Percentiles rank a stretch among this genome's conserved stretches.
Conservation (phyloP, 1,140 invertebrate species). For the Heliconius himera region DNA sequence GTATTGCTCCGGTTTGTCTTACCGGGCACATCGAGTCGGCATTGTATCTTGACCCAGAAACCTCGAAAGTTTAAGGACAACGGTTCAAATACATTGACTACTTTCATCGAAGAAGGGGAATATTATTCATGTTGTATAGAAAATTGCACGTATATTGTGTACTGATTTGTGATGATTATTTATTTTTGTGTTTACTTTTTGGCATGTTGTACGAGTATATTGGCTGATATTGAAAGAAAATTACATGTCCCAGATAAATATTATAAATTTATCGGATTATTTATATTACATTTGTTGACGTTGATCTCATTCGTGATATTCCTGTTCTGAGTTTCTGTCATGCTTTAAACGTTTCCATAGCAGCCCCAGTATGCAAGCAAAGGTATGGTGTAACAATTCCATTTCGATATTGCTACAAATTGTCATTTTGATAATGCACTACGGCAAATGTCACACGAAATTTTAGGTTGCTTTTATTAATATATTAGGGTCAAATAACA, state of each 20-base stretch:
- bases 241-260: not conserved
- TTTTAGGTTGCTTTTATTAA: not conserved
- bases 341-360: conserved; percentile 6
- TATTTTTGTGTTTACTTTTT: not conserved
- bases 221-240: not conserved
- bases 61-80: conserved; percentile 20
- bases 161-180: not conserved
- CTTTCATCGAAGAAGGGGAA: conserved; percentile 2
- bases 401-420: conserved; percentile 10
- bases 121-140: conserved; percentile 10
- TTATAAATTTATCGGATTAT: not conserved
- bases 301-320: conserved; percentile 1
- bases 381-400: conserved; percentile 15
- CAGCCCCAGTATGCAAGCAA: conserved; percentile 3
- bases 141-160: not conserved
- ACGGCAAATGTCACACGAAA: not conserved
- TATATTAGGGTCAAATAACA: too few relatives aligned
- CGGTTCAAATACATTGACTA: conserved; percentile 16
- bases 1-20: conserved; percentile 13
- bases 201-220: not conserved
- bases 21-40: conserved; percentile 12
- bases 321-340: not conserved
- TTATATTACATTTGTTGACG: not conserved
- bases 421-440: not conserved
- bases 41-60: conserved; percentile 19